Base-by-base conservation (phyloP, 2,888 invertebrate genomes). In the Cryptus armator region DNA sequence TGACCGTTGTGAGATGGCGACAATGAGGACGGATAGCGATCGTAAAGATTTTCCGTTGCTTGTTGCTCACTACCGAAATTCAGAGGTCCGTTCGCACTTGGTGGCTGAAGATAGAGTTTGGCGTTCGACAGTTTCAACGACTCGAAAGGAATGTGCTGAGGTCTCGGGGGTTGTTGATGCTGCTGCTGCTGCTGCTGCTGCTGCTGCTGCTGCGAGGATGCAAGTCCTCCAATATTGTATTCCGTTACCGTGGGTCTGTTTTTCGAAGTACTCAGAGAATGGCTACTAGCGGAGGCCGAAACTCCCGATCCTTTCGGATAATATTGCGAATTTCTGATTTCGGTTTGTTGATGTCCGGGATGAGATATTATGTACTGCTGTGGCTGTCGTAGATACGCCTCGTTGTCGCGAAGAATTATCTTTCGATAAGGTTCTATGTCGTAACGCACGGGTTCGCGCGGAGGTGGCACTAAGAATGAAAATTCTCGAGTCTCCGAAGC, bases 401-500 rank as follows among this genome's bases (percentile, higher is more conserved):
- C 87, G 79, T 81, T 91, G 10, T 93, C 92, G 0, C 91, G 86
- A 3, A 92, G 66, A 3, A 91, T 83, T 0, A 90, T 79, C 37
- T 92, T 92, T 44, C 92, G 89, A 24, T 90, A 89, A 1, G 91
- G 86, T 32, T 91, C 92, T 5, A 92, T 10, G 46, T 93, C 93
- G 86, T 92, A 93, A 6, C 92, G 88, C 19, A 92, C 89, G 0
- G 89, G 88, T 51, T 93, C 93, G 32, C 92, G 90, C 0, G 93
- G 93, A 3, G 93, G 92, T 0, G 93, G 93, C 14, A 93, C 74
- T 56, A 93, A 85, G 67, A 93, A 93, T 1, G 92, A 90, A 80
- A 92, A 93, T 71, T 92, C 91, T 12, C 91, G 88, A 0, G 92
- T 92, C 44, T 92, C 93, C 56, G 92, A 90, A 0, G 89, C 83